Percentiles rank a stretch among this genome's conserved stretches.
These are phyloP conservation scores for Mesopsocus fuscifrons DNA, from an alignment of 2,888 invertebrate species.

Conservation along the genomic window DNA sequence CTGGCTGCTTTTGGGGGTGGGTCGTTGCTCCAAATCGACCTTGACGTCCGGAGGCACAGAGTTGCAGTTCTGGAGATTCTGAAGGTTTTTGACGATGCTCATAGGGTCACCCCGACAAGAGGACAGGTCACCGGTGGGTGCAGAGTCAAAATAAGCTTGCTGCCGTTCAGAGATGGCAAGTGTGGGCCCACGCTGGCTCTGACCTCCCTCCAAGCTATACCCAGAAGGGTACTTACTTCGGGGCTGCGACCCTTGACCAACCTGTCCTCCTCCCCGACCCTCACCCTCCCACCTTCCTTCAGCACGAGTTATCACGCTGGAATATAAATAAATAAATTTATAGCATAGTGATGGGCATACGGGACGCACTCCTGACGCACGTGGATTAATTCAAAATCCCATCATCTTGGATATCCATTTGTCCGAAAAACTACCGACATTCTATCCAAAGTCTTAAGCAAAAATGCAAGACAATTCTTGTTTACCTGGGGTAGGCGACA, in stretches of 20 bases:
- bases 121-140: conserved; percentile 45
- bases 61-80: conserved; percentile 31
- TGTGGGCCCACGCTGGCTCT: conserved; percentile 11
- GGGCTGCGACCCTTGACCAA: background rate
- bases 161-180: conserved; percentile 34
- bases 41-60: conserved; percentile 18
- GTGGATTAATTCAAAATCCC: too few species aligned
- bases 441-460: too few species aligned
- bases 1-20: conserved; percentile 23
- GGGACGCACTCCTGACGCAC: too few species aligned
- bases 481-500: conserved; percentile 53
- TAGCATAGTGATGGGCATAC: too few species aligned
- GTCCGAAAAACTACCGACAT: too few species aligned
- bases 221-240: conserved; percentile 9
- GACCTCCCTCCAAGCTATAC: conserved; percentile 13
- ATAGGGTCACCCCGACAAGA: conserved; percentile 57
- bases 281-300: conserved; percentile 12
- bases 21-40: conserved; percentile 12
- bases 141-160: conserved; percentile 45
- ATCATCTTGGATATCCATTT: too few species aligned
- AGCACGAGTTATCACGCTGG: conserved; percentile 64
- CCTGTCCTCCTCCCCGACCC: background rate
- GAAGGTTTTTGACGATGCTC: conserved; percentile 54
- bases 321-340: too few species aligned
- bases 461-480: too few species aligned